Evolutionary conservation across 2,113 vertebrate species (phyloP).

Genomic region (Aix galericulata): DNA sequence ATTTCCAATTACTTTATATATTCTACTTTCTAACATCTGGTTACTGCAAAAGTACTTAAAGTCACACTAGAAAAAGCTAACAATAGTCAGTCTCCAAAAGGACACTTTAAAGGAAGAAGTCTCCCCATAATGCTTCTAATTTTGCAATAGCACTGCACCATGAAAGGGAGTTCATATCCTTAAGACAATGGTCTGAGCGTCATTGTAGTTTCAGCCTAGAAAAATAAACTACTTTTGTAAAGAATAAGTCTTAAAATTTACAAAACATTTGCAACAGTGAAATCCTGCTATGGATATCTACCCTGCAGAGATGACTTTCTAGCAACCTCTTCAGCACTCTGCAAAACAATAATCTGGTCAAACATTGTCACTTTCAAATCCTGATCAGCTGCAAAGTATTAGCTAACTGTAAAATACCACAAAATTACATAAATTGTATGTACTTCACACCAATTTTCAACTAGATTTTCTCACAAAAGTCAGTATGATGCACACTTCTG

Average conservation of each 20-base stretch:
- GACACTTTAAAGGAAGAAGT: background rate
- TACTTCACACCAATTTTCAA: background rate
- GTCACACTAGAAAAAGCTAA: background rate
- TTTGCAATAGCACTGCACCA: background rate
- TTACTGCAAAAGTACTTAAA: background rate
- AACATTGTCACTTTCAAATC: background rate
- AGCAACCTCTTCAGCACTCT: background rate
- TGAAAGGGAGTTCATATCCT: background rate
- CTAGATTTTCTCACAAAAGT: background rate
- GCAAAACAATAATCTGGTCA: background rate
- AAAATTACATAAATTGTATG: background rate
- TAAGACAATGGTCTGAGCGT: background rate
- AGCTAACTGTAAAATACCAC: background rate
- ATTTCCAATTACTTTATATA: background rate
- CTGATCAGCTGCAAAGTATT: too few species aligned
- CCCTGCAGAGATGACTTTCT: background rate
- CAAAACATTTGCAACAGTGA: background rate
- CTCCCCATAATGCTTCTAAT: background rate
- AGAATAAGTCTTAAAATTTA: background rate
- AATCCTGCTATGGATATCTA: background rate
- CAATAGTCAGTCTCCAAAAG: background rate
- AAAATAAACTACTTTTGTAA: background rate
- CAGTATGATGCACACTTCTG: background rate
- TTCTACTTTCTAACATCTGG: background rate
- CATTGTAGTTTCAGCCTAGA: background rate